Evolutionary conservation across 2,888 invertebrate genomes (phyloP), one percentile per base, ranked within the genome.

Genomic region (Seira sanloemensis): DNA sequence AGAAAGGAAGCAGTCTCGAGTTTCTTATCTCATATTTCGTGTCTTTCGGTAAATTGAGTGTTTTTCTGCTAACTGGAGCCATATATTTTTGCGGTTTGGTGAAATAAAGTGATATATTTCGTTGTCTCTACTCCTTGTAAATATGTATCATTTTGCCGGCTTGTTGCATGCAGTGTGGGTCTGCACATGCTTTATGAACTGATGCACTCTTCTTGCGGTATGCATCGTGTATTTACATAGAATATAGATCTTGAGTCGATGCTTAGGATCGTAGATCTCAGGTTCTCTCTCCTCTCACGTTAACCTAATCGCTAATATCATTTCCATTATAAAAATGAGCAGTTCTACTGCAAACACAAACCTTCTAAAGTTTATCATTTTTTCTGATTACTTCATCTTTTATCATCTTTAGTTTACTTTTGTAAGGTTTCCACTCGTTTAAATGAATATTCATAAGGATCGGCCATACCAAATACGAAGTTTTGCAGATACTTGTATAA

Each of bases 341-440:
- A n/a, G n/a, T n/a, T n/a, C n/a, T n/a, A n/a, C n/a, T n/a, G n/a
- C n/a, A n/a, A n/a, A n/a, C n/a, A n/a, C n/a, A n/a, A n/a, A n/a
- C n/a, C n/a, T n/a, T n/a, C n/a, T n/a, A n/a, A n/a, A n/a, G n/a
- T n/a, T n/a, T n/a, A n/a, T n/a, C n/a, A n/a, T n/a, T n/a, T n/a
- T n/a, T n/a, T n/a, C n/a, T n/a, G n/a, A n/a, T n/a, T n/a, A n/a
- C n/a, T n/a, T n/a, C n/a, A n/a, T n/a, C n/a, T n/a, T n/a, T n/a
- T n/a, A n/a, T n/a, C n/a, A n/a, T n/a, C n/a, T n/a, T 37, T 4
- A 37, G 12, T 37, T 12, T 37, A 37, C 37, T 37, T 37, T 69
- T 69, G 69, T 69, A 37, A 16, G 9, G 21, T 54, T 12, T 67
- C 5, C 62, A 62, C 62, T 62, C n/a, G n/a, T n/a, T n/a, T n/a